phyloP scores from a whole-genome alignment of 2,797 vertebrate genomes.

The Clarias pachynema region DNA sequence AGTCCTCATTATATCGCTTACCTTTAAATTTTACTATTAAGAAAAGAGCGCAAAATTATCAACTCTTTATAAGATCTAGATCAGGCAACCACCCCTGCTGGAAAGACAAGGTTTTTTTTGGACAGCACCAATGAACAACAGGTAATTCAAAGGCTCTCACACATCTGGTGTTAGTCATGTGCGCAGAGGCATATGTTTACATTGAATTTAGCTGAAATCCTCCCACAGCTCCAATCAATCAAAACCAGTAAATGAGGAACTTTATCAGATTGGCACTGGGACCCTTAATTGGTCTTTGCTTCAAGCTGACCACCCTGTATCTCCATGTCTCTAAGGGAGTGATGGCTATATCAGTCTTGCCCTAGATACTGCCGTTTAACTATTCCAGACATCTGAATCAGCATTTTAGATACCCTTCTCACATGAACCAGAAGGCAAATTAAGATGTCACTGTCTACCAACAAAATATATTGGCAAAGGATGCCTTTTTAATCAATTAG shows the following conservation, averaged over 20 bases:
- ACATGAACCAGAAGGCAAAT: slow-evolving; percentile 15
- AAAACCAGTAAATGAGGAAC: slow-evolving; percentile 36
- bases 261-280: slow-evolving; percentile 36
- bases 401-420: slow-evolving; percentile 30
- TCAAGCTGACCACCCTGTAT: slow-evolving; percentile 33
- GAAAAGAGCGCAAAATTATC: background rate
- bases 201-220: slow-evolving; percentile 29
- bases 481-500: background rate
- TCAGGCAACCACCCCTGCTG: slow-evolving; percentile 13
- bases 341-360: slow-evolving; percentile 28
- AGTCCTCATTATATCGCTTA: background rate
- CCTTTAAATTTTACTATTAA: background rate
- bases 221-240: slow-evolving; percentile 38
- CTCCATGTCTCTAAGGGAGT: slow-evolving; percentile 28
- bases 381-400: slow-evolving; percentile 43
- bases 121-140: slow-evolving; percentile 21
- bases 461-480: background rate
- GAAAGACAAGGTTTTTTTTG: slow-evolving; percentile 29
- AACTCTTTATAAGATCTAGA: slow-evolving; percentile 16
- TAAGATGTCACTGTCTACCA: background rate
- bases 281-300: slow-evolving; percentile 40
- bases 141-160: slow-evolving; percentile 11
- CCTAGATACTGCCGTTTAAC: slow-evolving; percentile 9
- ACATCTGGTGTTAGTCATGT: slow-evolving; percentile 44
- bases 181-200: slow-evolving; percentile 30